phyloP scores from a whole-genome alignment of 2,113 vertebrate genomes.

The Gavialis gangeticus region DNA sequence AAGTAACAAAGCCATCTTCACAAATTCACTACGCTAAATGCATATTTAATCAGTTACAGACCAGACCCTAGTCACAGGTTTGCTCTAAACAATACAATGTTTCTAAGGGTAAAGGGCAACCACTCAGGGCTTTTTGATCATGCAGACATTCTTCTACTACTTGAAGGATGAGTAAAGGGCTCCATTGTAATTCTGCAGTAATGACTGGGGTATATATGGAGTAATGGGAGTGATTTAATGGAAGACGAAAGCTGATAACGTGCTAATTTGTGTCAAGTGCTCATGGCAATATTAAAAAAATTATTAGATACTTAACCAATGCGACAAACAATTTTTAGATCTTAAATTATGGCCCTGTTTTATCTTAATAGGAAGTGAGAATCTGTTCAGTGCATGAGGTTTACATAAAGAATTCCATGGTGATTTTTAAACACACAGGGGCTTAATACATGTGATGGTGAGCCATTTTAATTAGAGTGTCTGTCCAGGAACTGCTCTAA shows the following conservation, averaged over 20 bases:
- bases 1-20: background rate
- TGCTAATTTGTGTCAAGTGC: background rate
- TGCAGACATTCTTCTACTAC: background rate
- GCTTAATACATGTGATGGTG: no score
- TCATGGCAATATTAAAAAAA: background rate
- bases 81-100: background rate
- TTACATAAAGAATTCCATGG: no score
- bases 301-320: background rate
- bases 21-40: slow-evolving; percentile 4
- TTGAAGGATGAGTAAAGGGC: background rate
- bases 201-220: background rate
- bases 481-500: no score
- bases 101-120: background rate
- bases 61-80: fast-evolving
- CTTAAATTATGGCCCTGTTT: background rate
- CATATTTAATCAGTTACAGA: background rate
- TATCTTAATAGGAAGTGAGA: background rate
- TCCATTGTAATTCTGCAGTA: background rate
- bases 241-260: background rate
- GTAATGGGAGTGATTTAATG: background rate
- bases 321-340: background rate
- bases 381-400: background rate
- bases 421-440: no score
- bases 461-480: no score
- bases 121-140: background rate